A percentile compares a stretch with the other conserved stretches of the same genome.
Conservation (phyloP, 2,113 vertebrate species). For the Merops nubicus region DNA sequence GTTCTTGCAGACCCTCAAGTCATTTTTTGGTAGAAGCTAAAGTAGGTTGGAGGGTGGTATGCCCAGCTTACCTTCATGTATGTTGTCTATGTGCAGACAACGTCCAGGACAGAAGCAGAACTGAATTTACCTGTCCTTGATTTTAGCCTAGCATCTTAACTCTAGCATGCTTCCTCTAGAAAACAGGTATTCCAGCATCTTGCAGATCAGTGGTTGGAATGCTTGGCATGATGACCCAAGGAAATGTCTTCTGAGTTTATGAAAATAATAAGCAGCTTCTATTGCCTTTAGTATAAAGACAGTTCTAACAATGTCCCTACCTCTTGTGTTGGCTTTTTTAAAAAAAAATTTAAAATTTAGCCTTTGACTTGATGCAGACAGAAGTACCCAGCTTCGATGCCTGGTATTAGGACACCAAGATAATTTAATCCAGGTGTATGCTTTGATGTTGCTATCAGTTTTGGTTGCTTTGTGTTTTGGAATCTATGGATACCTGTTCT, state of each 20-base stretch:
- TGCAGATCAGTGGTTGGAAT: background rate
- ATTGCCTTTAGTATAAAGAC: background rate
- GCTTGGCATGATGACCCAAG: background rate
- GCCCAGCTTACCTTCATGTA: background rate
- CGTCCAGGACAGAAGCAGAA: background rate
- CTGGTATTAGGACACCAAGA: rapidly evolving
- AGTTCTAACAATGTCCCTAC: background rate
- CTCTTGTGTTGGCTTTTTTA: too few species aligned
- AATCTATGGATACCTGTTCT: background rate
- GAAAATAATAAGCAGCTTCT: background rate
- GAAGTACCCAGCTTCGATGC: background rate
- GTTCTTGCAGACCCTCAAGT: background rate
- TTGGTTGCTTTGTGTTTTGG: background rate
- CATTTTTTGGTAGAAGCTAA: background rate
- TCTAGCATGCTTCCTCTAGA: background rate
- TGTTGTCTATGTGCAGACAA: background rate
- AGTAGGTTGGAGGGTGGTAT: background rate
- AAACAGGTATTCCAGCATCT: background rate
- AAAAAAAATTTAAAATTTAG: background rate
- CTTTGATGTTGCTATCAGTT: background rate
- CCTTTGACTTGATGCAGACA: background rate
- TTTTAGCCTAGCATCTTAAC: background rate
- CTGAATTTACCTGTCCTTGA: background rate
- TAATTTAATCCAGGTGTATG: background rate
- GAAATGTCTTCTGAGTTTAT: background rate